These are phyloP conservation scores for Plutella xylostella DNA, from an alignment of 2,888 invertebrate species.

Conservation along the genomic window DNA sequence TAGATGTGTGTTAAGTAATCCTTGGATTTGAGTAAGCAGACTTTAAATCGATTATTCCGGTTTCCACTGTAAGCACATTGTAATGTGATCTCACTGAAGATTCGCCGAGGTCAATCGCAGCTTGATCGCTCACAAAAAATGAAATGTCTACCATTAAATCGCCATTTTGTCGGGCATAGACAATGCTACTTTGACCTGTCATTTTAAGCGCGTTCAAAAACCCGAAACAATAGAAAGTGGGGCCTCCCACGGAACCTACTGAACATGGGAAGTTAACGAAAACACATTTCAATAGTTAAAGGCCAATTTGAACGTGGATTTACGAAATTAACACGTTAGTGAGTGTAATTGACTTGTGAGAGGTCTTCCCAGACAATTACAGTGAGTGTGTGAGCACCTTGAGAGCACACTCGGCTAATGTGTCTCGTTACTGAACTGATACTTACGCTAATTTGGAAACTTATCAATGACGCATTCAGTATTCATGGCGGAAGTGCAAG, in stretches of 20 bases:
- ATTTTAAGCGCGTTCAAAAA: constrained; percentile 25
- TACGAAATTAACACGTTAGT: constrained; percentile 59
- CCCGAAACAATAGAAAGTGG: constrained; percentile 53
- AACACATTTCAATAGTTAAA: constrained; percentile 64
- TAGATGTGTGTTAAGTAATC: too few species aligned
- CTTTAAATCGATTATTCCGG: too few species aligned
- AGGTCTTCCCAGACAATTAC: constrained; percentile 46
- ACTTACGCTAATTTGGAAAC: background rate
- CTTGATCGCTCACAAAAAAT: too few species aligned
- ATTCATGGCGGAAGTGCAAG: background rate
- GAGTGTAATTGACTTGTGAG: constrained; percentile 52
- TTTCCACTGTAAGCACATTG: too few species aligned
- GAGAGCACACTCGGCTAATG: constrained; percentile 53
- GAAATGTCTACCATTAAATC: constrained; percentile 42
- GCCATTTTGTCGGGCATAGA: constrained; percentile 27
- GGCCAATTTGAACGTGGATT: constrained; percentile 56
- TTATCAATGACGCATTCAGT: too few species aligned
- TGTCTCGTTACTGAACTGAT: constrained; percentile 30
- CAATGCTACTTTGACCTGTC: constrained; percentile 23
- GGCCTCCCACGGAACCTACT: constrained; percentile 38
- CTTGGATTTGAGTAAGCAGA: too few species aligned
- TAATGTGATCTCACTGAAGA: too few species aligned
- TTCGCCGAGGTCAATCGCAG: constrained; percentile 8
- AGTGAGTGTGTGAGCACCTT: constrained; percentile 51
- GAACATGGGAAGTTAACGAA: constrained; percentile 58